Evolutionary conservation across 2,113 vertebrate species (phyloP).

Genomic region (Tachuris rubrigastra): DNA sequence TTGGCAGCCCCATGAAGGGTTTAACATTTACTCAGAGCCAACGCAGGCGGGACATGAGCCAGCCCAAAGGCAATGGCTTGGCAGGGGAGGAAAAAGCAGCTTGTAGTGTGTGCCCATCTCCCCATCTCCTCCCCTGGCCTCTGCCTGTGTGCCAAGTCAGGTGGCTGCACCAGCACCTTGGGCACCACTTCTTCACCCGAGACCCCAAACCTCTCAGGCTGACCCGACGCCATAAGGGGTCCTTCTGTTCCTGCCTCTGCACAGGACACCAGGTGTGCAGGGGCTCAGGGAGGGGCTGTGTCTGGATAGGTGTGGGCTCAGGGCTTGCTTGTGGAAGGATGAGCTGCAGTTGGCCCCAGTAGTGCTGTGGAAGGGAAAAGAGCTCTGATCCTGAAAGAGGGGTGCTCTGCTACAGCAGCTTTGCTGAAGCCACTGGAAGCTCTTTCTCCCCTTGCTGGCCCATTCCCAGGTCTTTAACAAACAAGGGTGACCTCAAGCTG

Average conservation of each 20-base stretch:
- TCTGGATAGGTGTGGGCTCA: background rate
- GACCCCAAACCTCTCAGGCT: rapidly evolving
- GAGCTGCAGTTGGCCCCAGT: rapidly evolving
- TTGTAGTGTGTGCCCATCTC: background rate
- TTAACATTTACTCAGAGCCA: conserved; percentile 45
- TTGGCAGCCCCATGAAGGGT: background rate
- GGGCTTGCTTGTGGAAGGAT: rapidly evolving
- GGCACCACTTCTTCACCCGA: background rate
- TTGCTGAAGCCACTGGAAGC: background rate
- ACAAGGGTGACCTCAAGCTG: background rate
- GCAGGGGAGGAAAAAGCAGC: conserved; percentile 2
- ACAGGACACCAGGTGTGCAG: rapidly evolving
- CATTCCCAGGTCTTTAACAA: background rate
- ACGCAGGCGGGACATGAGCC: background rate
- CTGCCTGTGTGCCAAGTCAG: background rate
- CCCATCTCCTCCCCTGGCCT: background rate
- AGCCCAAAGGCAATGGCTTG: conserved; percentile 41
- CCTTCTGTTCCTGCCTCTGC: rapidly evolving
- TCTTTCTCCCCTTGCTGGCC: background rate
- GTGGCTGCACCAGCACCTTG: background rate
- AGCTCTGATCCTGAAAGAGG: background rate
- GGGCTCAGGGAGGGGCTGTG: rapidly evolving
- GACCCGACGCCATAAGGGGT: rapidly evolving
- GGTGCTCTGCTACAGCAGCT: background rate
- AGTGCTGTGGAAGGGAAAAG: background rate